phyloP scores from a whole-genome alignment of 37 sponge, comb jelly and placozoan genomes.

The Halisarca cf. caerulea region DNA sequence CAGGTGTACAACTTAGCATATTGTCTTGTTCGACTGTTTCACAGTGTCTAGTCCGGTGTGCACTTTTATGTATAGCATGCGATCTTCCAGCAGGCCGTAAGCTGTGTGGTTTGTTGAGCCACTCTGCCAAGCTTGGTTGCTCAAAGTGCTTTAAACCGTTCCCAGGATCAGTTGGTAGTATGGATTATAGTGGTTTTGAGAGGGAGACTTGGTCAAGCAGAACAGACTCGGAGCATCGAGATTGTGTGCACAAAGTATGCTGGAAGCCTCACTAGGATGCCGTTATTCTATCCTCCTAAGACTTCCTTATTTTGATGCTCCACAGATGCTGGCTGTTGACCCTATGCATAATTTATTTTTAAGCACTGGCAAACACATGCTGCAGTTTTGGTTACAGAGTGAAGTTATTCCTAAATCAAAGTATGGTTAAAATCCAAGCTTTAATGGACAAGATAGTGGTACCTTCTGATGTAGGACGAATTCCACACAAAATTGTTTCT shows the following conservation, averaged over 20 bases:
- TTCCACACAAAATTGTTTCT: slow-evolving; percentile 4
- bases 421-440: slow-evolving; percentile 9
- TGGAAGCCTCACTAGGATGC: not conserved
- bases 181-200: slow-evolving; percentile 44
- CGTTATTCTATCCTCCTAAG: slow-evolving; percentile 20
- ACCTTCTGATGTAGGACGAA: slow-evolving; percentile 24
- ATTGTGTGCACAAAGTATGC: not conserved
- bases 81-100: slow-evolving; percentile 52
- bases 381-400: slow-evolving; percentile 10
- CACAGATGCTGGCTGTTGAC: slow-evolving; percentile 19
- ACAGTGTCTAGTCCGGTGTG: slow-evolving; percentile 17
- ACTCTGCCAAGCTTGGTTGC: slow-evolving; percentile 29
- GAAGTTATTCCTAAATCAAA: not conserved
- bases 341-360: slow-evolving; percentile 61
- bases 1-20: slow-evolving; percentile 9
- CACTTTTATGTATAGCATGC: slow-evolving; percentile 31
- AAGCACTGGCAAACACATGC: slow-evolving; percentile 40
- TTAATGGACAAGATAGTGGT: not conserved
- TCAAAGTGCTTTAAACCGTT: slow-evolving; percentile 30
- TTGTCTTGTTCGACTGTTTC: not conserved
- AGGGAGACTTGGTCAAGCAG: not conserved
- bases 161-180: slow-evolving; percentile 10
- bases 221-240: not conserved
- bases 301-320: slow-evolving; percentile 41
- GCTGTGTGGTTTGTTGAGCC: slow-evolving; percentile 39